Percentiles rank a stretch among this genome's conserved stretches.
phyloP scores from a whole-genome alignment of 1,140 invertebrate species.

The Conus betulinus region DNA sequence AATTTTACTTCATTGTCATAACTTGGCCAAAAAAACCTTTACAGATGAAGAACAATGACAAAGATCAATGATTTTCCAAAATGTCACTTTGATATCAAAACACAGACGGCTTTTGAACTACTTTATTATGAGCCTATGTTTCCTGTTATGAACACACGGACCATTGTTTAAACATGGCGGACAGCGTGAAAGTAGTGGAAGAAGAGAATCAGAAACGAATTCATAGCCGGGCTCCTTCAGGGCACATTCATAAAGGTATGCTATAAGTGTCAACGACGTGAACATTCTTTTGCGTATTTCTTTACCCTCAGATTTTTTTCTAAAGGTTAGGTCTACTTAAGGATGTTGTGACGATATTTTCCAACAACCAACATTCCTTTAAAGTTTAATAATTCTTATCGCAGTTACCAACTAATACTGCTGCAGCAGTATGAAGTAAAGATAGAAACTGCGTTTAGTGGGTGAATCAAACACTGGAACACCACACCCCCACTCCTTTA shows the following conservation, averaged over 20 bases:
- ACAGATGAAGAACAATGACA: too few species aligned
- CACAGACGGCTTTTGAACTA: constrained; percentile 18
- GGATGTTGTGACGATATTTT: too few species aligned
- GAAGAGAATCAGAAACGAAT: constrained; percentile 41
- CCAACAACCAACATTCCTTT: too few species aligned
- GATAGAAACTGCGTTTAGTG: too few species aligned
- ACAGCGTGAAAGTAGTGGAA: constrained; percentile 70
- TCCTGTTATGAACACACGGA: constrained; percentile 45
- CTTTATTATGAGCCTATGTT: constrained; percentile 30
- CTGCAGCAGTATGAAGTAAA: too few species aligned
- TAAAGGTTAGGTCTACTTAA: too few species aligned
- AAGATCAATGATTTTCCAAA: neutral
- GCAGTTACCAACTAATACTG: too few species aligned
- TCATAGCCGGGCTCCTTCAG: constrained; percentile 56
- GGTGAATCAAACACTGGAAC: too few species aligned
- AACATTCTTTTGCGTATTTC: too few species aligned
- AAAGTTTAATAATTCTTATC: too few species aligned
- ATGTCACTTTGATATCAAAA: neutral
- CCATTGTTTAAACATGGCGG: constrained; percentile 70
- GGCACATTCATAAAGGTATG: constrained; percentile 72
- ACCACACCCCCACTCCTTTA: too few species aligned
- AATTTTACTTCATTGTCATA: neutral
- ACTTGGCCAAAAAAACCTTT: neutral
- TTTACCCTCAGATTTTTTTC: too few species aligned
- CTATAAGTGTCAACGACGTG: neutral